Base-by-base conservation (phyloP, 2,797 vertebrate species). In the Peromyscus eremicus region DNA sequence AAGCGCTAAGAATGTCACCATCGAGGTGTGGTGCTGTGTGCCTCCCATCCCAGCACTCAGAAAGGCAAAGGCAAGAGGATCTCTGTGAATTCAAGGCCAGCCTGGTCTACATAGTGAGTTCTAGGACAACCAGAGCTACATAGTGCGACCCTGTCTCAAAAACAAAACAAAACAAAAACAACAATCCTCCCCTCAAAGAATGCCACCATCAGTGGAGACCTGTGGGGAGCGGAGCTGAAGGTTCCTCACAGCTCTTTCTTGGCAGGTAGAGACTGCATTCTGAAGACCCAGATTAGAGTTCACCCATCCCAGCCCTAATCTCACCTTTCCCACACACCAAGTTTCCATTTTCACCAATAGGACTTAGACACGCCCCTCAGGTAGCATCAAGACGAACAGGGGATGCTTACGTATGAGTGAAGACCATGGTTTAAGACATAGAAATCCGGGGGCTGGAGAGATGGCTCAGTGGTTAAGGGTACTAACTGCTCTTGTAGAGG, bases 11-110 rank as follows among this genome's bases (percentile, higher is more conserved):
- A 82, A 79, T 1, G 21, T 57, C 66, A 17, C 29, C 1, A 49
- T 52, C 2, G 0, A n/a, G 12, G 64, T 11, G 6, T n/a, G 6
- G 32, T 14, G 49, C 7, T n/a, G 12, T 21, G 2, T 0, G 21
- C 32, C 64, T 70, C 86, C n/a, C 16, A 86, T 27, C 34, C 21
- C 23, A 14, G 43, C 12, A 86, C 23, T 7, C 12, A 3, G 1
- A 57, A 32, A 25, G 64, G 32, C 19, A 70, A 70, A 27, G 46
- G 8, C 49, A 52, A n/a, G 21, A 1, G 1, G 46, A n/a, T 68
- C 64, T 52, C 34, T 86, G 27, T 16, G 66, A 52, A 34, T 86
- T 70, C 1, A 0, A 86, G 46, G 21, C 7, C 64, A 52, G 34
- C 11, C 64, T 52, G 32, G 12, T 70, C 64, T 52, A 68, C 32